These are phyloP conservation scores for Mystacides longicornis DNA, from an alignment of 2,888 invertebrate genomes.

Conservation along the genomic window DNA sequence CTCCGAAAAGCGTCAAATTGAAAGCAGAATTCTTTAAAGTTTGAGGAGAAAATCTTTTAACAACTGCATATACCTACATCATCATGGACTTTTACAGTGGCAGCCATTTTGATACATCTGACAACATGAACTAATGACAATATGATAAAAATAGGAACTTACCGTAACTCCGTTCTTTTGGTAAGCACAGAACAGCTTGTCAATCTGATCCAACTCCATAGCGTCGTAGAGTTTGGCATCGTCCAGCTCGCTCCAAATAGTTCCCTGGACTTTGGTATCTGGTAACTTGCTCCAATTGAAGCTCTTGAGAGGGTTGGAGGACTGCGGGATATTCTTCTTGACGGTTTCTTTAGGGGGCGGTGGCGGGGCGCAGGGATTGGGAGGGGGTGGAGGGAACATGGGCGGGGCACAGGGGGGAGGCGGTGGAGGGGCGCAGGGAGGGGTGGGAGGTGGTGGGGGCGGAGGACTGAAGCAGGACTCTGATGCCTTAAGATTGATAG, in stretches of 20 bases:
- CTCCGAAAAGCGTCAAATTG: no score
- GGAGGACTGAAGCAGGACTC: slow-evolving; percentile 28
- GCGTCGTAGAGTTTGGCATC: slow-evolving; percentile 87
- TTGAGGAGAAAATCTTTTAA: background rate
- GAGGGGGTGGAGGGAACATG: slow-evolving; percentile 51
- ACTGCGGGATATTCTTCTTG: slow-evolving; percentile 87
- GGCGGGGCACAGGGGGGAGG: slow-evolving; percentile 54
- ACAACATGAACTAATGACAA: no score
- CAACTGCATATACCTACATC: background rate
- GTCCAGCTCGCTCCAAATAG: slow-evolving; percentile 92
- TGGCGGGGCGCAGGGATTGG: slow-evolving; percentile 46
- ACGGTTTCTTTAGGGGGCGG: slow-evolving; percentile 52
- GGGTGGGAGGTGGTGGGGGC: slow-evolving; percentile 32
- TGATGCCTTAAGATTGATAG: slow-evolving; percentile 25
- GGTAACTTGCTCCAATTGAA: slow-evolving; percentile 97
- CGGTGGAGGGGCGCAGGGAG: slow-evolving; percentile 52
- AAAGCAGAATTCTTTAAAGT: no score
- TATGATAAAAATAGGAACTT: slow-evolving; percentile 30
- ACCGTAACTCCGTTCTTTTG: slow-evolving; percentile 85
- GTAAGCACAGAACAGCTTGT: slow-evolving; percentile 90
- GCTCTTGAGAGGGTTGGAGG: slow-evolving; percentile 87
- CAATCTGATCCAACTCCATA: slow-evolving; percentile 86
- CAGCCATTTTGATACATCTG: no score
- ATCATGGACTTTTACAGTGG: no score
- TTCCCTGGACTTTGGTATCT: slow-evolving; percentile 83